Percentiles rank a stretch among this genome's conserved stretches.
Conservation (phyloP, 2,797 vertebrate species). For the Psittacula derbiana region DNA sequence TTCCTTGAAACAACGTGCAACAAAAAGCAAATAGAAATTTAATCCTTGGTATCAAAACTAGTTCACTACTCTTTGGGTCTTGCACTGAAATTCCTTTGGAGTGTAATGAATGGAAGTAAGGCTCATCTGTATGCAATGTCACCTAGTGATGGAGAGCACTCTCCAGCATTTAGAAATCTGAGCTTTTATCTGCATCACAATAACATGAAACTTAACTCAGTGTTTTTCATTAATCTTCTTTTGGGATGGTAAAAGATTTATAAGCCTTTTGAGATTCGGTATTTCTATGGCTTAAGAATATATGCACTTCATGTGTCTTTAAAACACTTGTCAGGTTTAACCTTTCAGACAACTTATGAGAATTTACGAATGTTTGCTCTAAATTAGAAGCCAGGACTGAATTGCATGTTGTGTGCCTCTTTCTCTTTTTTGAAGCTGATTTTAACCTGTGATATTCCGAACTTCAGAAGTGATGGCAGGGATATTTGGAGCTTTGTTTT, state of each 20-base stretch:
- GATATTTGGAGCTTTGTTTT: background rate
- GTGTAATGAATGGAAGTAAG: slow-evolving; percentile 26
- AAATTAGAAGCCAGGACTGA: background rate
- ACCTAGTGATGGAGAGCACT: slow-evolving; percentile 1
- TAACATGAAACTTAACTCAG: background rate
- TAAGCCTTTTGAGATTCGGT: background rate
- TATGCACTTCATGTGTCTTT: background rate
- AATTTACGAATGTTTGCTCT: background rate
- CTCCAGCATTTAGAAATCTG: background rate
- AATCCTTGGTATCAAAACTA: background rate
- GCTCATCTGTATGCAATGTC: slow-evolving; percentile 31
- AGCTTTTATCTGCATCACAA: slow-evolving; percentile 37
- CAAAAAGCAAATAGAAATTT: background rate
- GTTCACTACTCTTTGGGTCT: background rate
- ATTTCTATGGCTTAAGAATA: background rate
- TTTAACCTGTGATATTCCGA: background rate
- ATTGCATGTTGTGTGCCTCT: background rate
- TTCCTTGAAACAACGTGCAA: background rate
- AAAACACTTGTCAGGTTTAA: background rate
- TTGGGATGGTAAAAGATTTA: background rate
- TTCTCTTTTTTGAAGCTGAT: background rate
- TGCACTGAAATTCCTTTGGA: background rate
- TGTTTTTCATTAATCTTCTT: slow-evolving; percentile 29
- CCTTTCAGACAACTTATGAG: background rate
- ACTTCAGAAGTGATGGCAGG: background rate